A percentile compares a stretch with the other conserved stretches of the same genome.
Evolutionary conservation across 1,140 invertebrate species (phyloP).

Genomic region (Drosophila albomicans): DNA sequence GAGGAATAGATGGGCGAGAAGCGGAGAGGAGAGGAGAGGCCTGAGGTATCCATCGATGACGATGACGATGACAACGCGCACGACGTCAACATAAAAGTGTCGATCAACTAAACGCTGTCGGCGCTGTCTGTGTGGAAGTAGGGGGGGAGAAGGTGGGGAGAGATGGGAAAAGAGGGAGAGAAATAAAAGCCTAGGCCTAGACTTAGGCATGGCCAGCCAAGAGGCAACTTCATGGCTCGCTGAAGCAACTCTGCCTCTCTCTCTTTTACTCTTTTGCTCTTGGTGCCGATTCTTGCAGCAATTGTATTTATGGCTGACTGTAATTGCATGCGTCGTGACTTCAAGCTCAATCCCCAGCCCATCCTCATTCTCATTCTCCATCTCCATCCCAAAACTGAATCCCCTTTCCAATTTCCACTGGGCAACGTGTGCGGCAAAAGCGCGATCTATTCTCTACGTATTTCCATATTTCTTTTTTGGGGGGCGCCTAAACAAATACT

Average conservation of each 20-base stretch:
- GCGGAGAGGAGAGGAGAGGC: constrained; percentile 25
- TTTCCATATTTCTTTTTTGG: constrained; percentile 19
- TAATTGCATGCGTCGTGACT: constrained; percentile 77
- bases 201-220: constrained; percentile 62
- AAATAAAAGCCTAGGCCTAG: constrained; percentile 5
- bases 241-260: constrained; percentile 43
- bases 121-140: constrained; percentile 24
- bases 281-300: constrained; percentile 69
- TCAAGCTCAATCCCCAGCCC: constrained; percentile 19
- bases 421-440: constrained; percentile 31
- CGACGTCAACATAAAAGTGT: constrained; percentile 83
- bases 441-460: background rate
- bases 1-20: constrained; percentile 23
- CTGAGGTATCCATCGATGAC: constrained; percentile 36
- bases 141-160: background rate
- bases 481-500: constrained; percentile 70
- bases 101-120: constrained; percentile 81
- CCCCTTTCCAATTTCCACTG: background rate
- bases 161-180: constrained; percentile 21
- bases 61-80: constrained; percentile 81
- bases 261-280: constrained; percentile 3
- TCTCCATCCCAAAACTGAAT: background rate
- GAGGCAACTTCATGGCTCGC: constrained; percentile 77
- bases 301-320: constrained; percentile 72
- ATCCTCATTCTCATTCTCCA: background rate